Base-by-base conservation (phyloP, 1,140 invertebrate genomes). In the Capitella teleta region DNA sequence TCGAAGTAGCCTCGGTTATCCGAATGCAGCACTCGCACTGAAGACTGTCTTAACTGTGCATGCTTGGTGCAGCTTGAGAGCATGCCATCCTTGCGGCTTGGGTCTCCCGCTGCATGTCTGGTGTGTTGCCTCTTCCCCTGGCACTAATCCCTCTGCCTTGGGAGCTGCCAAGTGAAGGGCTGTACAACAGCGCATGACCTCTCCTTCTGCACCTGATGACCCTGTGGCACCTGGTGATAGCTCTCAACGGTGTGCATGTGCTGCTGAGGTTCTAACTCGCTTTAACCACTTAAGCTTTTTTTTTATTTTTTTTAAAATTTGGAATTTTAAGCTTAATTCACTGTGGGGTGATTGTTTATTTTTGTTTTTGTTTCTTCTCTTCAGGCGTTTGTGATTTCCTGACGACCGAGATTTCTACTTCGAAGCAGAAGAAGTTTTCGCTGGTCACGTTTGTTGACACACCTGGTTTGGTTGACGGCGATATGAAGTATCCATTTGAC, bases 401-500 rank as follows among this genome's bases (percentile, higher is more conserved):
- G 37, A 66, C 65, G 1, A 80, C 79, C 16, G 79, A 81, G 61
- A 74, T 81, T 23, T 76, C 77, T 26, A 78, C 78, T 21, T 80
- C 79, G 0, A 75, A 77, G 54, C 71, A 78, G 55, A 79, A 77
- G 61, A 78, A 77, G 52, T 80, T 80, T 59, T 75, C 71, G 54
- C 61, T 81, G 45, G 77, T 81, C 5, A 80, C 78, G 12, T 81
- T 81, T 62, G 74, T 81, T 28, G 79, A 81, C 56, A 79, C 79
- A 3, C 79, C 79, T 28, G 79, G 79, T 6, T 61, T 81, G 8
- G 79, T 80, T 2, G 79, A 81, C 70, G 79, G 79, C 2, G 78
- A 79, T 56, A 79, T 80, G 78, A 77, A 79, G 52, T 81, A 81
- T 67, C 79, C 78, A 5, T 81, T 78, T 70, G 78, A 80, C 73